A percentile compares a stretch with the other conserved stretches of the same genome.
phyloP scores from a whole-genome alignment of 2,797 vertebrate species.

The Sebastes nivosus region DNA sequence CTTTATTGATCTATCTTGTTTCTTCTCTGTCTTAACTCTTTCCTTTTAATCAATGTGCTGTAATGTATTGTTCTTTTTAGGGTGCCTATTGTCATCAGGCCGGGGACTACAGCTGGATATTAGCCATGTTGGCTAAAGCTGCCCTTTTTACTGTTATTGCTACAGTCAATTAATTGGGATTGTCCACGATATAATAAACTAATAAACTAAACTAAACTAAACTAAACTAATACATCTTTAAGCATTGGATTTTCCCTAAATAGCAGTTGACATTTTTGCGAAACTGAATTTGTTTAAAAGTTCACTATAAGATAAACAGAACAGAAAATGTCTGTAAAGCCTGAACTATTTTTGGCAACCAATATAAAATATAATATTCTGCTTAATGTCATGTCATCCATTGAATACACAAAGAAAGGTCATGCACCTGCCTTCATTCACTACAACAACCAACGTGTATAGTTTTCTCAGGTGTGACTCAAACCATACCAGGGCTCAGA shows the following conservation, averaged over 20 bases:
- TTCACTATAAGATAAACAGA: not conserved
- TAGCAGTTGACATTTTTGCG: not conserved
- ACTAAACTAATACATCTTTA: too few relatives aligned
- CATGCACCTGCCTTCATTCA: not conserved
- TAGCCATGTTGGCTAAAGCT: too few relatives aligned
- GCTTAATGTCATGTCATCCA: not conserved
- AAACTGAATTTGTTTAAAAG: not conserved
- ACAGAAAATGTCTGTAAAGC: not conserved
- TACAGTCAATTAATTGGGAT: too few relatives aligned
- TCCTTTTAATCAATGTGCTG: too few relatives aligned
- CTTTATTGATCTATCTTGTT: too few relatives aligned
- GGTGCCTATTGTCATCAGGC: too few relatives aligned
- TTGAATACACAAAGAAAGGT: not conserved
- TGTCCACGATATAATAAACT: too few relatives aligned
- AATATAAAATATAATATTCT: not conserved
- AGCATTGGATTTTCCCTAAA: not conserved
- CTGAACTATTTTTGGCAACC: not conserved
- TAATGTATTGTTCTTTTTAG: too few relatives aligned
- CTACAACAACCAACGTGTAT: not conserved
- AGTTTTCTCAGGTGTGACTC: not conserved
- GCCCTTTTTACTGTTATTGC: too few relatives aligned
- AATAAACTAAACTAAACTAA: too few relatives aligned
- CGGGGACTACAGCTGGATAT: too few relatives aligned
- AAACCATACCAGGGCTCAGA: not conserved
- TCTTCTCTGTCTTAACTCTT: too few relatives aligned